Evolutionary conservation across 2,797 vertebrate species (phyloP).

Genomic region (Xenopus petersii): DNA sequence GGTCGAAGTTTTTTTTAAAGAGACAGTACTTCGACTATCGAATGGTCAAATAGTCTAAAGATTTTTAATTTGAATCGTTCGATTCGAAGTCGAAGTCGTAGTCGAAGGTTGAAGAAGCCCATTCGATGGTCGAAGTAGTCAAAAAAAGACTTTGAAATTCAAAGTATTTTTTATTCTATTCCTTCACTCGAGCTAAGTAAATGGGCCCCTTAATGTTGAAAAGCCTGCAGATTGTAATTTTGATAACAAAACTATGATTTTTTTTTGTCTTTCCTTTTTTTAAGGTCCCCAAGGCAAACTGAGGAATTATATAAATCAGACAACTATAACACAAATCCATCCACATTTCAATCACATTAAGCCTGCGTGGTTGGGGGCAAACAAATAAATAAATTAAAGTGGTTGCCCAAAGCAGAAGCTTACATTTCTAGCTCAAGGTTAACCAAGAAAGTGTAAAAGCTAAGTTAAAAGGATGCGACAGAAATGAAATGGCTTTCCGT

Average conservation of each 20-base stretch:
- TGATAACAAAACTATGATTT: conserved; percentile 19
- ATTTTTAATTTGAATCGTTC: no score
- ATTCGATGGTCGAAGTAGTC: no score
- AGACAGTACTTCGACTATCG: no score
- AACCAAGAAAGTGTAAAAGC: conserved; percentile 34
- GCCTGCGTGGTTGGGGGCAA: conserved; percentile 26
- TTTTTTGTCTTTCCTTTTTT: neutral
- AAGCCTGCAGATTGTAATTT: conserved; percentile 29
- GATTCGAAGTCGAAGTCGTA: no score
- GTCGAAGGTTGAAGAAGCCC: no score
- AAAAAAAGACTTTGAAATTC: no score
- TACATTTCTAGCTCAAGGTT: conserved; percentile 24
- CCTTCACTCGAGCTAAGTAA: no score
- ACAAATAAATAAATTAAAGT: conserved; percentile 42
- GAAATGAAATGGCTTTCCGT: conserved; percentile 29
- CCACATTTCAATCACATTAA: conserved; percentile 26
- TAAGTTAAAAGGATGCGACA: conserved; percentile 15
- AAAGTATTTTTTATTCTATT: no score
- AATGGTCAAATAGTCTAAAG: no score
- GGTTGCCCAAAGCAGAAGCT: conserved; percentile 25
- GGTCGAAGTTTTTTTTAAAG: no score
- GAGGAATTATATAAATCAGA: conserved; percentile 25
- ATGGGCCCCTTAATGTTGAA: no score
- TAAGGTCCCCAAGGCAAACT: neutral
- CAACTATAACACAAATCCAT: conserved; percentile 17